Base-by-base conservation (phyloP, 2,113 vertebrate genomes). In the Catharus fuscescens region DNA sequence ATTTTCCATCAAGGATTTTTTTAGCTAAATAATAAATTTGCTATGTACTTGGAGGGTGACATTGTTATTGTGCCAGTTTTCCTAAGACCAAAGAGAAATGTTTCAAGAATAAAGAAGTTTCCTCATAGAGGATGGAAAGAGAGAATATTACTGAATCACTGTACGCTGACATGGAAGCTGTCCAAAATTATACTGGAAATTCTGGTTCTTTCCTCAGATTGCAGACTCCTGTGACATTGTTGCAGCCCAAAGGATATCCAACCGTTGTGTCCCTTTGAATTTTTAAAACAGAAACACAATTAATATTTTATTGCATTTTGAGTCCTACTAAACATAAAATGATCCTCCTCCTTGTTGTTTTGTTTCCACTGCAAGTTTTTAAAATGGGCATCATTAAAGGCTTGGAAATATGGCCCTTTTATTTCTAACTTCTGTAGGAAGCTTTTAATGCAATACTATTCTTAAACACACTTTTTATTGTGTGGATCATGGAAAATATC, bases 221-320 rank as follows among this genome's bases (percentile, higher is more conserved):
- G 54, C 66, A 5, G 15, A 6, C 50, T 93, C 21, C 66, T 56
- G 45, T 90, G 89, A 76, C 86, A 42, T 70, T 91, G 80, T 28
- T 5, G 1, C 26, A 86, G 42, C 32, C 69, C 72, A 31, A 62
- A 92, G 72, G 32, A 36, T 91, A 60, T 34, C 45, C 79, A 67
- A 31, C 62, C n/a, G 8, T 54, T 5, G 6, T 2, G 3, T 73
- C 59, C 83, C 45, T 69, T 53, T 93, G 76, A 88, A 83, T 91
- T 90, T 92, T 93, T 77, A 91, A 92, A 95, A 90, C 45, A 80
- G 92, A 95, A 88, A 17, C 61, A 86, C 7, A 8, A 54, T 90
- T 74, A 95, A 95, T 93, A 93, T 93, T 96, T 95, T 40, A 94
- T 93, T 56, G 48, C 23, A 3, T 79, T 87, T 78, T 57, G 59